Conservation (phyloP, 2,113 vertebrate species). For the Oryzias celebensis region DNA sequence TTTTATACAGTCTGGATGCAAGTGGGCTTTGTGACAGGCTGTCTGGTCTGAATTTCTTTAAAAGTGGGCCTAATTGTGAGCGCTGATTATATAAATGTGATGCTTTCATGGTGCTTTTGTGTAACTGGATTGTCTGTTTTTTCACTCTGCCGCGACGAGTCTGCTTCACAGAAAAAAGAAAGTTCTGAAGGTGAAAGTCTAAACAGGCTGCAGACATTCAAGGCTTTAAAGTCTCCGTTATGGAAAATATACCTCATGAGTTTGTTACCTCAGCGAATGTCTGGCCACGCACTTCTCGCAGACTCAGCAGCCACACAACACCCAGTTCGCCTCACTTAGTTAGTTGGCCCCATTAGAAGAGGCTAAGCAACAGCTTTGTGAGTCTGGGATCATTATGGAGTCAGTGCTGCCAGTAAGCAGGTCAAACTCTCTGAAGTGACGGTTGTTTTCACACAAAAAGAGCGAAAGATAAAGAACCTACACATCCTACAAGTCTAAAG, state of each 20-base stretch:
- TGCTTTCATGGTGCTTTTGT: not conserved
- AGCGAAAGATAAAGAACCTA: no score
- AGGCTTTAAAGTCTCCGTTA: not conserved
- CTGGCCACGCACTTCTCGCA: not conserved
- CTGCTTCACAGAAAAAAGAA: constrained; percentile 21
- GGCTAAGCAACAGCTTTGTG: no score
- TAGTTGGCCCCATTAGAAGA: no score
- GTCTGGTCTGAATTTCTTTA: constrained; percentile 13
- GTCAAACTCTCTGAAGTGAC: no score
- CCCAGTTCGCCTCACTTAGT: no score
- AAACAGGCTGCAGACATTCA: not conserved
- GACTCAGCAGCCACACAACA: no score
- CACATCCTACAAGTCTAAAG: no score
- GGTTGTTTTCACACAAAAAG: no score
- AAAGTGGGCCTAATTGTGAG: constrained; percentile 23
- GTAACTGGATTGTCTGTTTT: not conserved
- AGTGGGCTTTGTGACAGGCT: not conserved
- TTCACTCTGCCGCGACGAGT: constrained; percentile 7
- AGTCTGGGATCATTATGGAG: no score
- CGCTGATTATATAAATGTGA: not conserved
- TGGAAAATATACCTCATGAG: not conserved
- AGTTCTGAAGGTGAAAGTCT: constrained; percentile 10
- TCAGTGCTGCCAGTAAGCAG: no score
- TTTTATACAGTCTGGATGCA: not conserved
- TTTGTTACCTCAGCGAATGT: not conserved